Base-by-base conservation (phyloP, 2,888 invertebrate species). In the Eudasyphora cyanicolor region DNA sequence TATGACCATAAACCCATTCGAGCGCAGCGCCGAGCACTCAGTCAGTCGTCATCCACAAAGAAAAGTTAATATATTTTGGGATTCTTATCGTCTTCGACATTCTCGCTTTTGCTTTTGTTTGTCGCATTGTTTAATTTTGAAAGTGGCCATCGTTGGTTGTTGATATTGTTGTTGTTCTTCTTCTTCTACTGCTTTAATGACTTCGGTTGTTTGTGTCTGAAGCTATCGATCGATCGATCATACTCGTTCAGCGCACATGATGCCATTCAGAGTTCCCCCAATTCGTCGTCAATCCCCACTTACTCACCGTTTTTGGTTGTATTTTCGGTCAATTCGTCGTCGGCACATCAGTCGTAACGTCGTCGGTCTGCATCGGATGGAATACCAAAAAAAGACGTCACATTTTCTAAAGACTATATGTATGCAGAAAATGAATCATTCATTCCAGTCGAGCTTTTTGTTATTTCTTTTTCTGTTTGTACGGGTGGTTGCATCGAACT, bases 261-360 rank as follows among this genome's bases (percentile, higher is more conserved):
- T 77, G 76, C 62, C 74, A 69, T 77, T 21, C 42, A 83, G 49
- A n/a, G n/a, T n/a, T n/a, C n/a, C n/a, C n/a, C n/a, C n/a, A n/a
- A n/a, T n/a, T n/a, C n/a, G n/a, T n/a, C n/a, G n/a, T n/a, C n/a
- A n/a, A n/a, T n/a, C n/a, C n/a, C n/a, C n/a, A n/a, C n/a, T n/a
- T n/a, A n/a, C n/a, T n/a, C n/a, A 64, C 51, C 35, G 49, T 60
- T 5, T 67, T 38, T 67, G 67, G 67, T 24, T 1, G 24, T n/a
- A n/a, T n/a, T n/a, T 17, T 67, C 17, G 67, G 60, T 29, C 60
- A 8, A 3, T 29, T 21, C 10, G 8, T 67, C 10, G 42, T 42
- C 42, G 38, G 67, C 67, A 67, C 42, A 21, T 42, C 42, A 29
- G n/a, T 38, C 35, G 27, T 12, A 17, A 24, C 24, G 57, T 17